Percentiles rank a stretch among this genome's conserved stretches.
Evolutionary conservation across 2,888 invertebrate genomes (phyloP).

Genomic region (Oligia latruncula): DNA sequence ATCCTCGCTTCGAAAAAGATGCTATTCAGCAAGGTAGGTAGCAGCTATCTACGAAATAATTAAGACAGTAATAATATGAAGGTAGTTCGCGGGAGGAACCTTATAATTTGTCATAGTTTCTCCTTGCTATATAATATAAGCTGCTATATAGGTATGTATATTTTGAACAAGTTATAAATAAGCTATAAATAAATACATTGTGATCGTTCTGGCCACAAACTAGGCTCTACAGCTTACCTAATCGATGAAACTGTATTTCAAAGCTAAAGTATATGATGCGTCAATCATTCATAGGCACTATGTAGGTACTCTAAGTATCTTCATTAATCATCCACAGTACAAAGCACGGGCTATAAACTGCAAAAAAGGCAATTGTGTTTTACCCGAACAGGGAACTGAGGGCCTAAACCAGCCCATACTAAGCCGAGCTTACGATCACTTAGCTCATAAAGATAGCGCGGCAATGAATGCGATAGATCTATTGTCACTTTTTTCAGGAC

Average conservation of each 20-base stretch:
- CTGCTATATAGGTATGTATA: neutral
- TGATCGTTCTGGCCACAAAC: neutral
- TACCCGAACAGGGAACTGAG: conserved; percentile 15
- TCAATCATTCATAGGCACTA: neutral
- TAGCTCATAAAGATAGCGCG: conserved; percentile 29
- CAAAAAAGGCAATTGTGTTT: conserved; percentile 19
- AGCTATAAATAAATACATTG: conserved; percentile 9
- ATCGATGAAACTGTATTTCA: conserved; percentile 1
- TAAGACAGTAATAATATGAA: neutral
- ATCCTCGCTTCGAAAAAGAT: conserved; percentile 3
- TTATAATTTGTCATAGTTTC: neutral
- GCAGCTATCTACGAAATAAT: neutral
- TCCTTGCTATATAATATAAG: neutral
- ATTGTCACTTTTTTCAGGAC: conserved; percentile 21
- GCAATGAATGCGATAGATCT: conserved; percentile 22
- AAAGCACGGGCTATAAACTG: neutral
- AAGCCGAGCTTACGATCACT: conserved; percentile 24
- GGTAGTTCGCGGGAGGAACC: neutral
- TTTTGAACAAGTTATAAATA: neutral
- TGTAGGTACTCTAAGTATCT: neutral
- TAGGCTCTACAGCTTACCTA: neutral
- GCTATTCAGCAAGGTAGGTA: neutral
- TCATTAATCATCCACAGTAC: neutral
- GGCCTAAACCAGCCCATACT: neutral
- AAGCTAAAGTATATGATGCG: neutral